Evolutionary conservation across 2,113 vertebrate genomes (phyloP), one percentile per base, ranked within the genome.

Genomic region (Coturnix japonica): DNA sequence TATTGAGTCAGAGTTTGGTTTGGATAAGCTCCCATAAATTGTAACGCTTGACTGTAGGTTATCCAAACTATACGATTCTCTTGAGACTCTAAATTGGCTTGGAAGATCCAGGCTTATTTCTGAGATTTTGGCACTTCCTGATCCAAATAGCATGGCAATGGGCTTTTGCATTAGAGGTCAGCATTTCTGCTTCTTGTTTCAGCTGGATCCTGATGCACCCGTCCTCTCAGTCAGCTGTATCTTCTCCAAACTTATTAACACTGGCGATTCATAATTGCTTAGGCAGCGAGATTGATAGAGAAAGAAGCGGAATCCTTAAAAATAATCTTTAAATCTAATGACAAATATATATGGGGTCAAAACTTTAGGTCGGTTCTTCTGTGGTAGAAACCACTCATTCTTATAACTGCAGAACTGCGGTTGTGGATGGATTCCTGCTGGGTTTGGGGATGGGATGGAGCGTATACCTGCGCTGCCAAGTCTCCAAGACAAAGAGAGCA

Each of bases 11-110:
- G 28, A 73, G 84, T 93, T 96, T 94, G 81, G 5, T 70, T 95
- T 96, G 95, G 94, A 91, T 26, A 47, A 83, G 33, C 41, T 95
- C 96, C 95, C 78, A 39, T 81, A 79, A 94, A 91, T 85, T 73
- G 84, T 94, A 95, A 92, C 4, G 20, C 59, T 80, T 60, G 81
- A 92, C 89, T 93, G 84, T 81, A 91, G 94, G 91, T 95, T 95
- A 93, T 93, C 90, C 92, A 96, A 96, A 95, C 66, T 69, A 5
- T 63, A 74, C 19, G 66, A 11, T 86, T 44, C 93, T 65, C 90
- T 54, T 35, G 92, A 89, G 96, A 60, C 69, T 87, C 28, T 64
- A 80, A 87, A 77, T 43, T 95, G 83, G 91, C 82, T 71, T 70
- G 71, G 63, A 94, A 81, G 83, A 76, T 64, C 13, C 60, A 60